A percentile compares a stretch with the other conserved stretches of the same genome.
phyloP scores from a whole-genome alignment of 2,888 invertebrate species.

The Tinea pellionella region DNA sequence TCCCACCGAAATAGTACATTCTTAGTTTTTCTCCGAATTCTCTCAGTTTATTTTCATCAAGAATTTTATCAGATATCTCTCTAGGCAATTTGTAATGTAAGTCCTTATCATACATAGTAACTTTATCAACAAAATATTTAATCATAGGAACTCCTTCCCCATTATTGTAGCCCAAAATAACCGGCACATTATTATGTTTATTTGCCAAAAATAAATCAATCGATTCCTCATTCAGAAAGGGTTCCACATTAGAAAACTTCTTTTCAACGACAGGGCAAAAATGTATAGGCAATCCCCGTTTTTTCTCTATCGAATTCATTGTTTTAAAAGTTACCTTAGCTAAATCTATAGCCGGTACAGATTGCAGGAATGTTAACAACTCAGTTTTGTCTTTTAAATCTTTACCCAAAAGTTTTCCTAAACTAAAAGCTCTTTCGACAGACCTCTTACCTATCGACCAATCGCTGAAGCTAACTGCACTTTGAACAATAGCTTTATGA shows the following conservation, averaged over 20 bases:
- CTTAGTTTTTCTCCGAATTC: slow-evolving; percentile 35
- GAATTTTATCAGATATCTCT: slow-evolving; percentile 28
- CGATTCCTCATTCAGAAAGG: slow-evolving; percentile 35
- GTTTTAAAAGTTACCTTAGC: slow-evolving; percentile 28
- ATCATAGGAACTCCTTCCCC: slow-evolving; percentile 36
- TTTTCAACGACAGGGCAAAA: slow-evolving; percentile 42
- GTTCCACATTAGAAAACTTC: slow-evolving; percentile 27
- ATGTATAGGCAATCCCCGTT: slow-evolving; percentile 33
- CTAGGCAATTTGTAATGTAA: slow-evolving; percentile 33
- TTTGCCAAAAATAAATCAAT: slow-evolving; percentile 28
- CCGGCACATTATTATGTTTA: slow-evolving; percentile 31
- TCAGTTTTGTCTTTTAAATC: slow-evolving; percentile 33
- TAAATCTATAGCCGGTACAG: slow-evolving; percentile 28
- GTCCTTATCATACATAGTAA: slow-evolving; percentile 26
- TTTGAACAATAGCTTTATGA: slow-evolving; percentile 46
- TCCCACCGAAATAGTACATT: slow-evolving; percentile 31
- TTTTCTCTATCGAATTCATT: slow-evolving; percentile 32
- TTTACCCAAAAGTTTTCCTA: slow-evolving; percentile 36
- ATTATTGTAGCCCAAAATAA: slow-evolving; percentile 39
- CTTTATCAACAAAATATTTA: slow-evolving; percentile 26
- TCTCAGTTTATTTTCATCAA: slow-evolving; percentile 21
- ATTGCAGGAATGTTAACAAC: slow-evolving; percentile 31
- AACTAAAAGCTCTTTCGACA: slow-evolving; percentile 34
- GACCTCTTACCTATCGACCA: slow-evolving; percentile 24
- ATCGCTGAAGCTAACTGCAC: slow-evolving; percentile 39